phyloP scores from a whole-genome alignment of 2,113 vertebrate species.

The Laterallus jamaicensis region DNA sequence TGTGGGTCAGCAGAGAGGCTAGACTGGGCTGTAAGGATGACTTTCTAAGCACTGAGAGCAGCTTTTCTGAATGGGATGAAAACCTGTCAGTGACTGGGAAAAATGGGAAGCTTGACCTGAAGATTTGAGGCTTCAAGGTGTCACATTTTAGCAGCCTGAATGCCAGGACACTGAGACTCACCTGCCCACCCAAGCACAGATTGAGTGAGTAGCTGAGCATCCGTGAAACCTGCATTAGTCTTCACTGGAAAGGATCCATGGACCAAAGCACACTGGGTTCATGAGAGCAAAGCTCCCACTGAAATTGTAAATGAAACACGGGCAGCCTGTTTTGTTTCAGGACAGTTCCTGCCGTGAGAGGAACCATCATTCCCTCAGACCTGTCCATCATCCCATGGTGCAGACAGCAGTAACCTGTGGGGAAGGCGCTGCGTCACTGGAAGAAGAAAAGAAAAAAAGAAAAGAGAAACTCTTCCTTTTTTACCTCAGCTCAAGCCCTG shows the following conservation, averaged over 20 bases:
- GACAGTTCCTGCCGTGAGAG: neutral
- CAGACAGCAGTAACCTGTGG: neutral
- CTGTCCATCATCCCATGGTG: neutral
- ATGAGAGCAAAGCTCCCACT: neutral
- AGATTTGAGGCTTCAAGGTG: neutral
- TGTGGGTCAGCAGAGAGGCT: neutral
- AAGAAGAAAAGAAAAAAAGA: neutral
- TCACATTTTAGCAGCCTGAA: neutral
- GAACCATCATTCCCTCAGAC: neutral
- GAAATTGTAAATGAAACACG: neutral
- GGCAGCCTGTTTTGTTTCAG: neutral
- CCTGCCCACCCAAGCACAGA: neutral
- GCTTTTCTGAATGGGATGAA: neutral
- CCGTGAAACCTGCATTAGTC: accelerated
- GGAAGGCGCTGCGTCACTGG: neutral
- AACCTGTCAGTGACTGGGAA: neutral
- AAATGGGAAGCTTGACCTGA: neutral
- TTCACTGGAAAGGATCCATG: neutral
- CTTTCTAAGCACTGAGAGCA: neutral
- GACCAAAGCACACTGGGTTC: neutral
- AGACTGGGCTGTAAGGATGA: neutral
- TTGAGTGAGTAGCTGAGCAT: neutral
- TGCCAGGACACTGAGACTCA: accelerated
- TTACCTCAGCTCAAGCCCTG: neutral
- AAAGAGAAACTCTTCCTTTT: neutral